phyloP scores from a whole-genome alignment of 2,113 vertebrate species.

The Chaetodon auriga region DNA sequence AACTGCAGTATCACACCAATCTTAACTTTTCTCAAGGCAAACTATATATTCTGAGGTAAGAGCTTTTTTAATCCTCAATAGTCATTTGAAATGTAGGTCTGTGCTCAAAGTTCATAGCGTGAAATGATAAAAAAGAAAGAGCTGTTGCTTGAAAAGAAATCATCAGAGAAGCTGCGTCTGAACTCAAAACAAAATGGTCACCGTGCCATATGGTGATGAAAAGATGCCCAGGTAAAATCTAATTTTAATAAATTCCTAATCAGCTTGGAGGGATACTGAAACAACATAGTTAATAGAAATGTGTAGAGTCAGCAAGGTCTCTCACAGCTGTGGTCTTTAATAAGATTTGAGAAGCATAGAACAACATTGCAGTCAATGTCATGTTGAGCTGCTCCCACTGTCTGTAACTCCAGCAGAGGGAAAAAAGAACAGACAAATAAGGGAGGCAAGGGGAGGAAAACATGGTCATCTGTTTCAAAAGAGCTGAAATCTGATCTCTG shows the following conservation, averaged over 20 bases:
- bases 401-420: slow-evolving; percentile 81
- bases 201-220: slow-evolving; percentile 80
- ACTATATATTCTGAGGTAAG: slow-evolving; percentile 32
- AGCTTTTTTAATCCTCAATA: slow-evolving; percentile 23
- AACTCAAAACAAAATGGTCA: slow-evolving; percentile 62
- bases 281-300: slow-evolving; percentile 85
- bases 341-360: slow-evolving; percentile 89
- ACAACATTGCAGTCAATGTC: slow-evolving; percentile 87
- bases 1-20: slow-evolving; percentile 68
- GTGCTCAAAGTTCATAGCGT: slow-evolving; percentile 26
- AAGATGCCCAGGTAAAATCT: slow-evolving; percentile 85
- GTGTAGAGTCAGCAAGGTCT: slow-evolving; percentile 88
- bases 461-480: slow-evolving; percentile 87
- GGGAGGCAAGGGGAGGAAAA: slow-evolving; percentile 79
- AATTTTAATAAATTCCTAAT: slow-evolving; percentile 89
- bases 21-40: slow-evolving; percentile 70
- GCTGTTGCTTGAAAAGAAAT: slow-evolving; percentile 31
- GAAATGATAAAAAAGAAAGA: slow-evolving; percentile 18
- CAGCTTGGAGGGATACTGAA: slow-evolving; percentile 84
- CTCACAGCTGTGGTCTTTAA: slow-evolving; percentile 87
- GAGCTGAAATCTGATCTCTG: slow-evolving; percentile 86
- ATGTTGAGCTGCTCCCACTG: slow-evolving; percentile 85
- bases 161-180: slow-evolving; percentile 10
- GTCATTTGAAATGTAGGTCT: slow-evolving; percentile 20
- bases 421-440: slow-evolving; percentile 79